phyloP scores from a whole-genome alignment of 1,140 invertebrate genomes.

The Spodoptera litura region DNA sequence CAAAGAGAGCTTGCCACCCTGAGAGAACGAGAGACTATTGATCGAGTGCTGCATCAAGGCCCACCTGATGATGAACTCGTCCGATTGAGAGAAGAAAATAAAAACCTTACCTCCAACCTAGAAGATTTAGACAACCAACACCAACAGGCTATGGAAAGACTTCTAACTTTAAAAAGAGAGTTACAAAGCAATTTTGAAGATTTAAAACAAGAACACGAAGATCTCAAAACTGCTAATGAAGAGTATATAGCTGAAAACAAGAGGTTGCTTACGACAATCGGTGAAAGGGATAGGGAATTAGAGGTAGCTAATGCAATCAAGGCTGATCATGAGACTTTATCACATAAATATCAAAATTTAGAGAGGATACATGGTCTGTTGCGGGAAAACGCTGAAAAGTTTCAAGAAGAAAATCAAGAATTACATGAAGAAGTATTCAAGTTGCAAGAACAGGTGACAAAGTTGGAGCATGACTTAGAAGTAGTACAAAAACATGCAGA shows the following conservation, averaged over 20 bases:
- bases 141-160: constrained; percentile 88
- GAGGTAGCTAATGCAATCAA: constrained; percentile 64
- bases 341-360: constrained; percentile 83
- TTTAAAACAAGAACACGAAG: constrained; percentile 86
- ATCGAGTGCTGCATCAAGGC: constrained; percentile 36
- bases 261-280: constrained; percentile 79
- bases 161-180: constrained; percentile 88
- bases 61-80: constrained; percentile 64
- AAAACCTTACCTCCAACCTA: constrained; percentile 86
- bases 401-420: constrained; percentile 84
- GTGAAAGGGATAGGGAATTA: constrained; percentile 82
- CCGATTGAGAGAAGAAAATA: constrained; percentile 85
- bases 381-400: constrained; percentile 81
- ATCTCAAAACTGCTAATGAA: constrained; percentile 84
- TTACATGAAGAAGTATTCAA: constrained; percentile 84
- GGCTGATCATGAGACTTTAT: constrained; percentile 76
- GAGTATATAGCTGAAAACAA: constrained; percentile 82
- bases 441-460: constrained; percentile 82
- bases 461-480: constrained; percentile 80
- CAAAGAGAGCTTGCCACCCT: constrained; percentile 80
- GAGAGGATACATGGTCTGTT: constrained; percentile 80
- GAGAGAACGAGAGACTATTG: constrained; percentile 64
- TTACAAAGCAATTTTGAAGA: constrained; percentile 88
- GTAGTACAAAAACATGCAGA: constrained; percentile 63
- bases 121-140: constrained; percentile 92